These are phyloP conservation scores for Porites lutea DNA, from an alignment of 64 coral and sea anemone species.

Conservation along the genomic window DNA sequence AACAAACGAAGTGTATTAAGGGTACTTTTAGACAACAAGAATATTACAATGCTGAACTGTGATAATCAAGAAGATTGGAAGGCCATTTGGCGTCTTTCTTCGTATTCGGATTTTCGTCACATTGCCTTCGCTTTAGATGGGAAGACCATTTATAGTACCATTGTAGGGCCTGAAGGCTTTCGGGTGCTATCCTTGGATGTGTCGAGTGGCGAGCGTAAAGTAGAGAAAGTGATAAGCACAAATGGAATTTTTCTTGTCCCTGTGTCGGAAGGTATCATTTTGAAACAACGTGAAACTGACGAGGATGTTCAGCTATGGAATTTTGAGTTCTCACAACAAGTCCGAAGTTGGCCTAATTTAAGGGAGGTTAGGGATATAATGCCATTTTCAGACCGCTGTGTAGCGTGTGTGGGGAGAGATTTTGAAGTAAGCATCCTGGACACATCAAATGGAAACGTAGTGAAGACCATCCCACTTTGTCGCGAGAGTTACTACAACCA, in stretches of 20 bases:
- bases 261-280: not conserved
- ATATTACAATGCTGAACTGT: not conserved
- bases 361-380: not conserved
- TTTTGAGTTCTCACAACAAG: not conserved
- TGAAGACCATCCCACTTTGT: not conserved
- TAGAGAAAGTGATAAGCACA: no score
- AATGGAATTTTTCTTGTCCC: not conserved
- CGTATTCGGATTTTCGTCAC: no score
- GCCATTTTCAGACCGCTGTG: not conserved
- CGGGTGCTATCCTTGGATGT: not conserved
- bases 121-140: not conserved
- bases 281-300: not conserved
- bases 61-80: not conserved
- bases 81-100: no score
- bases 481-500: no score
- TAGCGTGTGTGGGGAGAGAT: not conserved
- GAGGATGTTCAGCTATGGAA: not conserved
- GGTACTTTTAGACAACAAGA: not conserved
- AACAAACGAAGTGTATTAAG: not conserved
- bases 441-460: not conserved
- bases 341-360: not conserved
- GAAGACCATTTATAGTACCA: not conserved
- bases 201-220: not conserved
- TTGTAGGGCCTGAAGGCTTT: no score
- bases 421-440: not conserved